Percentiles rank a stretch among this genome's conserved stretches.
Conservation (phyloP, 1,140 invertebrate genomes). For the Plodia interpunctella region DNA sequence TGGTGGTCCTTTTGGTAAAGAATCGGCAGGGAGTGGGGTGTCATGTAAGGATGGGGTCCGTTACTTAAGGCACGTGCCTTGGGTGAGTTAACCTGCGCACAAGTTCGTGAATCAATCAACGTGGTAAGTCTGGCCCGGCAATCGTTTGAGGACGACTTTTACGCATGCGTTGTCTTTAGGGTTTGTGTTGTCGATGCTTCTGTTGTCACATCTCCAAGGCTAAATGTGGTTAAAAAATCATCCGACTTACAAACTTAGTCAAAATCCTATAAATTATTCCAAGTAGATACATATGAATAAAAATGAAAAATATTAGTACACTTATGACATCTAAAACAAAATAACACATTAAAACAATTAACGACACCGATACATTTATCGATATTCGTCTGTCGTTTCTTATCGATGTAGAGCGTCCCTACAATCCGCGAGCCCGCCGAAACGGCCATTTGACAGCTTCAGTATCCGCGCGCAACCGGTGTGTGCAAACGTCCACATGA, state of each 20-base stretch:
- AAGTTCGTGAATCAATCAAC: slow-evolving; percentile 71
- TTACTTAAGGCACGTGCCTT: slow-evolving; percentile 56
- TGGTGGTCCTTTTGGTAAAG: slow-evolving; percentile 11
- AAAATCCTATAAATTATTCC: too few relatives aligned
- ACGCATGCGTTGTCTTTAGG: slow-evolving; percentile 55
- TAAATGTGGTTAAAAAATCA: not conserved
- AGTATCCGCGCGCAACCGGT: slow-evolving; percentile 58
- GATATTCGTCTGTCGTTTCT: slow-evolving; percentile 22
- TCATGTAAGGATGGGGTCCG: slow-evolving; percentile 40
- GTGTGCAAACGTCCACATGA: slow-evolving; percentile 48
- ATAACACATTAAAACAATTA: not conserved
- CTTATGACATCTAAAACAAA: too few relatives aligned
- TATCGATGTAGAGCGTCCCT: slow-evolving; percentile 30
- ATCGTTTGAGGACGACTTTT: slow-evolving; percentile 31
- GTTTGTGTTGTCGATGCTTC: slow-evolving; percentile 38
- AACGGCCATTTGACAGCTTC: slow-evolving; percentile 25
- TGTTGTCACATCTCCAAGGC: not conserved
- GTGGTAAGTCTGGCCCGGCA: slow-evolving; percentile 59
- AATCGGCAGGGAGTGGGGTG: slow-evolving; percentile 25
- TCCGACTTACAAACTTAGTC: too few relatives aligned
- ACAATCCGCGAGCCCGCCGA: slow-evolving; percentile 32
- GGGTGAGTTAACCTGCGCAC: slow-evolving; percentile 66
- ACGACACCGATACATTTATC: slow-evolving; percentile 23
- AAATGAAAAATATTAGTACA: too few relatives aligned
- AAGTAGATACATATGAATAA: too few relatives aligned